Percentiles rank a stretch among this genome's conserved stretches.
Conservation (phyloP, 1,140 invertebrate species). For the Hormaphis cornu region DNA sequence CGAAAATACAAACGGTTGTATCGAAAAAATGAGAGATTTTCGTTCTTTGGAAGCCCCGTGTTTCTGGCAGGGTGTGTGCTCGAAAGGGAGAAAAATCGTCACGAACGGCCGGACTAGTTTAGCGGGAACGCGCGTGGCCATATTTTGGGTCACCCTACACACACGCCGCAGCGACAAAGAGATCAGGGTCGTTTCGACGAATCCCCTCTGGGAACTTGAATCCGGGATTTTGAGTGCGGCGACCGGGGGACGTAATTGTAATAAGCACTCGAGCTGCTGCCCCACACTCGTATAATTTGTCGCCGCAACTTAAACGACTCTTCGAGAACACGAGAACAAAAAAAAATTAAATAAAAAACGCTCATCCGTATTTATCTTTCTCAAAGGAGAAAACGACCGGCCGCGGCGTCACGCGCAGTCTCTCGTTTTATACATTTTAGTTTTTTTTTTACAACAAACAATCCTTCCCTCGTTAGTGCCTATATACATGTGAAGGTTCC, state of each 20-base stretch:
- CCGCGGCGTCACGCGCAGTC: background rate
- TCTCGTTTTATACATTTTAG: too few relatives aligned
- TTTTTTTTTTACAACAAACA: too few relatives aligned
- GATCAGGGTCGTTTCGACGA: slow-evolving; percentile 1
- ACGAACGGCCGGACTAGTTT: background rate
- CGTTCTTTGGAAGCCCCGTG: too few relatives aligned
- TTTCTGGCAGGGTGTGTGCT: background rate
- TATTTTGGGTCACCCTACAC: slow-evolving; percentile 6
- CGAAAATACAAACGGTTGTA: too few relatives aligned
- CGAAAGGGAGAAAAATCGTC: background rate
- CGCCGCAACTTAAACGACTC: slow-evolving; percentile 20
- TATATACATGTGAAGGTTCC: too few relatives aligned
- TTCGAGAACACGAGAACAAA: background rate
- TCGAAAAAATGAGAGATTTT: too few relatives aligned
- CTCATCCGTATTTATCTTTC: background rate
- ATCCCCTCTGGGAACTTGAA: slow-evolving; percentile 19
- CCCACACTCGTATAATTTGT: slow-evolving; percentile 18
- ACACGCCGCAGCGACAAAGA: background rate
- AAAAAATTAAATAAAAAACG: background rate
- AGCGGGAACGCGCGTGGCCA: background rate
- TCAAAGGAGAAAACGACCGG: background rate
- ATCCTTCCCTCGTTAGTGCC: background rate
- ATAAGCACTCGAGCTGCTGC: slow-evolving; percentile 18
- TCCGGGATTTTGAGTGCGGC: slow-evolving; percentile 18
- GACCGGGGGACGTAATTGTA: slow-evolving; percentile 27